Evolutionary conservation across 2,113 vertebrate species (phyloP), one percentile per base, ranked within the genome.

Genomic region (Smithornis capensis): DNA sequence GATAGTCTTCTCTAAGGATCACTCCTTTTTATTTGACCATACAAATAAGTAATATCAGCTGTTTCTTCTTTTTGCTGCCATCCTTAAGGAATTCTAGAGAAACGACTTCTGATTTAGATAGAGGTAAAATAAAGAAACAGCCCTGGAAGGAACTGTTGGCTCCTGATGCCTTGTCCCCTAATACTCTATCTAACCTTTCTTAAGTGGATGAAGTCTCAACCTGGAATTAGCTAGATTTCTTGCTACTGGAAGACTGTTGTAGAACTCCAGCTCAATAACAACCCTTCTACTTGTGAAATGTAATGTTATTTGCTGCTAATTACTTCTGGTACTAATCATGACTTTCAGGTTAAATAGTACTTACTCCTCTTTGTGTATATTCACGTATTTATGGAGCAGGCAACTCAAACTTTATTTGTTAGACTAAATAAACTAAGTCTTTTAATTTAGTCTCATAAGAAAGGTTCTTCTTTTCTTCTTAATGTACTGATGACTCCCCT

Each of bases 401-500:
- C 14, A 13, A 68, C 56, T 80, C 57, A 75, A 49, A 81, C 56
- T 91, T 87, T 52, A 45, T 82, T 78, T 89, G 33, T 47, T 91
- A 93, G 89, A 92, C 89, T 93, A 94, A 91, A 93, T 35, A 94
- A 69, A 64, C 4, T 27, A 69, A 55, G 14, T 65, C 33, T 85
- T 89, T 83, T 75, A 67, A 84, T 78, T 69, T 89, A 52, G 12
- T 92, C 24, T 89, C 19, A 7, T 57, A 87, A 84, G 44, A 87
- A 60, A 68, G 8, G 52, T 71, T 87, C 47, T 86, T 86, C 21
- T 87, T 89, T 94, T 71, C 55, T 35, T 74, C 25, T 27, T 83
- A 44, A 42, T 47, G 33, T 75, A 38, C 27, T 67, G 59, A 63
- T 86, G 55, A 42, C 8, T 88, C 35, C 2, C 9, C 14, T 88